Conservation (phyloP, 2,113 vertebrate species). For the Daubentonia madagascariensis region DNA sequence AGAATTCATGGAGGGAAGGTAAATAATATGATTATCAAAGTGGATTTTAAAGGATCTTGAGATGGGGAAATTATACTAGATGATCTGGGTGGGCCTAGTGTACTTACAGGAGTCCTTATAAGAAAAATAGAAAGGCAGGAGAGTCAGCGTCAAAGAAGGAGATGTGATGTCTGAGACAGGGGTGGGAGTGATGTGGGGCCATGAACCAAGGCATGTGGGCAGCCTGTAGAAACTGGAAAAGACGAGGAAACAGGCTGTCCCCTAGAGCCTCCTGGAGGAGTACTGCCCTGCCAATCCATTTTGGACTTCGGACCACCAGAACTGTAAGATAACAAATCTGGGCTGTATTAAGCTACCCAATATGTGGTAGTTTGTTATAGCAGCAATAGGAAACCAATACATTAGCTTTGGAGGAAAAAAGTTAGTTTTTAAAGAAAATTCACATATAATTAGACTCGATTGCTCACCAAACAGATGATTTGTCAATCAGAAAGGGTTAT, state of each 20-base stretch:
- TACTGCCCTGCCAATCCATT: neutral
- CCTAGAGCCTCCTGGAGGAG: neutral
- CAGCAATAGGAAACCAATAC: neutral
- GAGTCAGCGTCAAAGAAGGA: neutral
- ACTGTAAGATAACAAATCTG: neutral
- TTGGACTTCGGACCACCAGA: neutral
- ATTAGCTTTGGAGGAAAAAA: neutral
- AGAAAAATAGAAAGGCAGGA: neutral
- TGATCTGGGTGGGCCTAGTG: neutral
- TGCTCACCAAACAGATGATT: neutral
- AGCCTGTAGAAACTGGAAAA: neutral
- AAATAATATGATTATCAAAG: neutral
- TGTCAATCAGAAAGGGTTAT: neutral
- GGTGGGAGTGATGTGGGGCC: neutral
- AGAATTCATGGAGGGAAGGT: neutral
- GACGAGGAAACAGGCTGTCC: neutral
- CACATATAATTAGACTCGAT: neutral
- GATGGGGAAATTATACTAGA: neutral
- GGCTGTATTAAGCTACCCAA: neutral
- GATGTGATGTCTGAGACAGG: neutral
- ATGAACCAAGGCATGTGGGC: neutral
- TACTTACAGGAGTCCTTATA: neutral
- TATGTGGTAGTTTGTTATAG: neutral
- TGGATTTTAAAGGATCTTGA: neutral
- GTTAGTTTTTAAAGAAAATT: constrained; percentile 1